These are phyloP conservation scores for Phrynocephalus forsythii DNA, from an alignment of 2,797 vertebrate species.

Conservation along the genomic window DNA sequence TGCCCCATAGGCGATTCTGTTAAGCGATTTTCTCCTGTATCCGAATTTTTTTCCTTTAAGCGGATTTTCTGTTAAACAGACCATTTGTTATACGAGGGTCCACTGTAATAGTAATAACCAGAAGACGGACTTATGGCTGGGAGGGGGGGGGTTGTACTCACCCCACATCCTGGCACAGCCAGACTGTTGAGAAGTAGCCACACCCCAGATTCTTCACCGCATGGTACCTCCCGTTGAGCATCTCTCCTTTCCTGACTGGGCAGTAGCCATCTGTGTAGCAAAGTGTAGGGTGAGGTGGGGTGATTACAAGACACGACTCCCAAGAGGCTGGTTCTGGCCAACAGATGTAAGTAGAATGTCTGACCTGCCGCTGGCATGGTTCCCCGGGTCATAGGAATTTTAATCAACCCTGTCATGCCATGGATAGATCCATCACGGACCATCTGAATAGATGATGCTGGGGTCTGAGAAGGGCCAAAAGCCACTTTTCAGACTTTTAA, in stretches of 20 bases:
- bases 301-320: too few relatives aligned
- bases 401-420: background rate
- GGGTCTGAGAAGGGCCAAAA: too few relatives aligned
- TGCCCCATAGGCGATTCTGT: too few relatives aligned
- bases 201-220: conserved; percentile 83
- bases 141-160: conserved; percentile 38
- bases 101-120: too few relatives aligned
- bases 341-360: background rate
- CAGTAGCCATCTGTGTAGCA: conserved; percentile 81
- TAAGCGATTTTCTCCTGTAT: too few relatives aligned
- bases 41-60: too few relatives aligned
- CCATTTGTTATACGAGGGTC: too few relatives aligned
- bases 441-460: background rate
- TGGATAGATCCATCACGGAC: background rate
- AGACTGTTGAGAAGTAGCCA: conserved; percentile 87
- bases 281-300: accelerated
- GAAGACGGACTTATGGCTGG: too few relatives aligned
- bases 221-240: conserved; percentile 83
- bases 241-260: conserved; percentile 77
- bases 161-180: conserved; percentile 85
- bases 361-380: background rate
- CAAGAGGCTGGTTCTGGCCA: too few relatives aligned
- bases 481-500: too few relatives aligned
- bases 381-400: background rate
- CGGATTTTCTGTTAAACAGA: background rate